phyloP scores from a whole-genome alignment of 2,888 invertebrate species.

The Cepaea hortensis region DNA sequence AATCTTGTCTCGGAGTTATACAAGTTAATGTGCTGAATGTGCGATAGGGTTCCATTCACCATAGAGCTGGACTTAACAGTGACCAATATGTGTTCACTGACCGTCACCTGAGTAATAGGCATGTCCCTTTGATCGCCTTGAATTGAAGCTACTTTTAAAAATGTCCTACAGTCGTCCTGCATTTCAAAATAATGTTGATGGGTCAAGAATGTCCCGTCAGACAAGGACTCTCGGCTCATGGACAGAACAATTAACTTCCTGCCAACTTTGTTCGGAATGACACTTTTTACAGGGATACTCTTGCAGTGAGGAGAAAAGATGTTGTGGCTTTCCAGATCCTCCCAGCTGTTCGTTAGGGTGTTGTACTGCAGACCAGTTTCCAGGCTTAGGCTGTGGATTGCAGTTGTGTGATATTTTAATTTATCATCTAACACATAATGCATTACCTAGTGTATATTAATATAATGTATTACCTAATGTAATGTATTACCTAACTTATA shows the following conservation, averaged over 20 bases:
- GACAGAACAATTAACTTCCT: conserved; percentile 39
- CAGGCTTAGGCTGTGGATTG: conserved; percentile 21
- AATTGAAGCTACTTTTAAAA: conserved; percentile 6
- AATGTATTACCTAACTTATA: no score
- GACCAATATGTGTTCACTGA: conserved; percentile 14
- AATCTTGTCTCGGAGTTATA: conserved; percentile 29
- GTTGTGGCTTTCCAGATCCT: neutral
- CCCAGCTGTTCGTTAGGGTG: neutral
- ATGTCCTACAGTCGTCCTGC: neutral
- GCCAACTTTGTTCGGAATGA: conserved; percentile 39
- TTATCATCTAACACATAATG: neutral
- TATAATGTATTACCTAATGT: neutral
- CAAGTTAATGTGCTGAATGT: conserved; percentile 38
- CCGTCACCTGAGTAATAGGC: conserved; percentile 45
- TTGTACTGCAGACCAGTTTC: conserved; percentile 29
- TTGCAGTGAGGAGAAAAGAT: conserved; percentile 22
- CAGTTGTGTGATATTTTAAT: neutral
- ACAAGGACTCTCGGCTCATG: conserved; percentile 30
- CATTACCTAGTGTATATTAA: neutral
- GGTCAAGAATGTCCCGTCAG: conserved; percentile 29
- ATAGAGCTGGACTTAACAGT: conserved; percentile 40
- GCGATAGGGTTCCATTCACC: conserved; percentile 33
- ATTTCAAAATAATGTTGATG: conserved; percentile 36
- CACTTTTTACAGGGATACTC: conserved; percentile 33
- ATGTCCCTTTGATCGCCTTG: conserved; percentile 8